A percentile compares a stretch with the other conserved stretches of the same genome.
Evolutionary conservation across 2,888 invertebrate genomes (phyloP).

Genomic region (Agriopis aurantiaria): DNA sequence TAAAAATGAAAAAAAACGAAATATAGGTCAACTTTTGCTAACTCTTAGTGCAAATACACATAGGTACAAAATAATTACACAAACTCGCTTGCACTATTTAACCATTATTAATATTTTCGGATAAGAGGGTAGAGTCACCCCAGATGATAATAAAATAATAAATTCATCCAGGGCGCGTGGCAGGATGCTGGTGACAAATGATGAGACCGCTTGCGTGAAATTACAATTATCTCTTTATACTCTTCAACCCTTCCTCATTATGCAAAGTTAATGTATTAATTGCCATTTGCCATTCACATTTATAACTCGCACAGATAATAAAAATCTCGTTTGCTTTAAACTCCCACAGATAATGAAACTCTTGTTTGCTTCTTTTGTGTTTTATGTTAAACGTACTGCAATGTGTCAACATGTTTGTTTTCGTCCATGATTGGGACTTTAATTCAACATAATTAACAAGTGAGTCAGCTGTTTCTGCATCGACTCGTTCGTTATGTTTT

Average conservation of each 20-base stretch:
- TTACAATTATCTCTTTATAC: conserved; percentile 81
- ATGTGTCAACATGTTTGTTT: not conserved
- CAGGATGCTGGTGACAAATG: conserved; percentile 86
- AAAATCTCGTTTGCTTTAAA: conserved; percentile 22
- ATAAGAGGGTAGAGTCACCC: conserved; percentile 76
- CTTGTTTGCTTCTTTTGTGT: conserved; percentile 10
- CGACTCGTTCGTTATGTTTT: conserved; percentile 33
- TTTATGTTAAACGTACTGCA: not conserved
- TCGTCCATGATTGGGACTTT: not conserved
- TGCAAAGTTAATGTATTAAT: conserved; percentile 77
- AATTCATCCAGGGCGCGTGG: conserved; percentile 78
- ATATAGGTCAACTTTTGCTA: too few relatives aligned
- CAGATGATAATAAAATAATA: conserved; percentile 80
- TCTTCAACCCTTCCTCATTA: conserved; percentile 75
- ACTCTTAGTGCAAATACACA: not conserved
- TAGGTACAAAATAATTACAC: too few relatives aligned
- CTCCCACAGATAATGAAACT: conserved; percentile 21
- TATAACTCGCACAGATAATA: conserved; percentile 29
- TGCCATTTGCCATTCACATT: conserved; percentile 61
- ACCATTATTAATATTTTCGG: conserved; percentile 55
- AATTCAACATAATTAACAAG: conserved; percentile 5
- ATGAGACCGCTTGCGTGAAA: conserved; percentile 77
- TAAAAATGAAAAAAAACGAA: too few relatives aligned
- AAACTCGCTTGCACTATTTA: too few relatives aligned
- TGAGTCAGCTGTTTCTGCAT: conserved; percentile 24